Evolutionary conservation across 92 coral and sea anemone species (phyloP).

Genomic region (Paramuricea clavata): DNA sequence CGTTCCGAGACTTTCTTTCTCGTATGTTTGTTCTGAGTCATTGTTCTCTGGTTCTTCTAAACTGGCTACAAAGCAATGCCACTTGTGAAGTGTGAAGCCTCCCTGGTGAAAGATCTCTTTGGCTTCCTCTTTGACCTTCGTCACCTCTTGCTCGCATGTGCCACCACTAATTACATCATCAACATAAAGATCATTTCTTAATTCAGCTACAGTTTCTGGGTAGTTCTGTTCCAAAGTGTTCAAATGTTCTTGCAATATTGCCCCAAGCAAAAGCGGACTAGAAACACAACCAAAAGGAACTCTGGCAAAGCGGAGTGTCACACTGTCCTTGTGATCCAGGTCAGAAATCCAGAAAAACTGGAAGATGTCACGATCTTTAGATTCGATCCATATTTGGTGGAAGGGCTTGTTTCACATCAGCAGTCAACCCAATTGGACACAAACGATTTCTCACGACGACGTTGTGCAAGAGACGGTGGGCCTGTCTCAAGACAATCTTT

Average conservation of each 20-base stretch:
- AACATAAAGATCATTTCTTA: constrained; percentile 37
- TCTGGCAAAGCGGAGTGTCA: constrained; percentile 12
- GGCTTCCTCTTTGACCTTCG: constrained; percentile 34
- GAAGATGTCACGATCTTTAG: constrained; percentile 20
- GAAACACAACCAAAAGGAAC: constrained; percentile 41
- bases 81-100: constrained; percentile 51
- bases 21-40: constrained; percentile 44
- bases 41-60: constrained; percentile 34
- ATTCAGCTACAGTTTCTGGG: constrained; percentile 29
- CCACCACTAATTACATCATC: constrained; percentile 59
- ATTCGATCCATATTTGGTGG: constrained; percentile 29
- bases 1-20: constrained; percentile 25
- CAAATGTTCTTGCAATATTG: constrained; percentile 20
- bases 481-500: constrained; percentile 36
- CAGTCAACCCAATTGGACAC: constrained; percentile 21
- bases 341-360: constrained; percentile 37
- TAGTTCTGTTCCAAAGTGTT: neutral
- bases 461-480: constrained; percentile 24
- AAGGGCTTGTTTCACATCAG: constrained; percentile 49
- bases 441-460: constrained; percentile 19
- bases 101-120: too few relatives aligned
- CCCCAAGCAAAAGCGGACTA: constrained; percentile 42
- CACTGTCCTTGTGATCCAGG: constrained; percentile 2
- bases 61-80: constrained; percentile 31
- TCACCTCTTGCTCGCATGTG: constrained; percentile 22